These are phyloP conservation scores for Rhabdomys dilectus DNA, from an alignment of 2,113 vertebrate genomes.

Conservation along the genomic window DNA sequence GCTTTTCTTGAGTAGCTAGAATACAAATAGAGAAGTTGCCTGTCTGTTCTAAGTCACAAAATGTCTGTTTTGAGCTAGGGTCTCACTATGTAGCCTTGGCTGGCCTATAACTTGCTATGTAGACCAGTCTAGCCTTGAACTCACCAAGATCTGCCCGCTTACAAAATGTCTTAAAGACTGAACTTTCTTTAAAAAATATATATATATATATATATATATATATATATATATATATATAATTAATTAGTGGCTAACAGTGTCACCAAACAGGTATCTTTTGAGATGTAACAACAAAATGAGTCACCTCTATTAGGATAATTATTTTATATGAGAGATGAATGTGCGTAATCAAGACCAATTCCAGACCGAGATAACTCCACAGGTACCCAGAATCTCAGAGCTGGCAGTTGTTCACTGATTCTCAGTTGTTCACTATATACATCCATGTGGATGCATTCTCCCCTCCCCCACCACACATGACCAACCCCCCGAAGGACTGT, in stretches of 20 bases:
- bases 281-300: not conserved
- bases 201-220: too few species aligned
- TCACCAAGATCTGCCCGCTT: not conserved
- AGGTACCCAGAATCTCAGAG: not conserved
- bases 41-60: slow-evolving; percentile 10
- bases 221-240: too few species aligned
- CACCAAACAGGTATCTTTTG: slow-evolving; percentile 32
- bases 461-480: not conserved
- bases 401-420: too few species aligned
- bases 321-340: not conserved
- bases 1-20: not conserved
- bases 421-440: too few species aligned
- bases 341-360: not conserved
- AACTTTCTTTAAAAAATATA: not conserved
- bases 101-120: not conserved
- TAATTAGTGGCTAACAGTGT: not conserved
- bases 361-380: not conserved
- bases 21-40: slow-evolving; percentile 20
- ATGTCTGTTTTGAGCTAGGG: not conserved
- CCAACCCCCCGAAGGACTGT: not conserved
- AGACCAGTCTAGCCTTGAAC: not conserved
- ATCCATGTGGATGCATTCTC: not conserved
- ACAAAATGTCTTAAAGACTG: slow-evolving; percentile 22
- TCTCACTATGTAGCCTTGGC: not conserved
- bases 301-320: not conserved